Evolutionary conservation across 2,113 vertebrate genomes (phyloP).

Genomic region (Pimephales promelas): DNA sequence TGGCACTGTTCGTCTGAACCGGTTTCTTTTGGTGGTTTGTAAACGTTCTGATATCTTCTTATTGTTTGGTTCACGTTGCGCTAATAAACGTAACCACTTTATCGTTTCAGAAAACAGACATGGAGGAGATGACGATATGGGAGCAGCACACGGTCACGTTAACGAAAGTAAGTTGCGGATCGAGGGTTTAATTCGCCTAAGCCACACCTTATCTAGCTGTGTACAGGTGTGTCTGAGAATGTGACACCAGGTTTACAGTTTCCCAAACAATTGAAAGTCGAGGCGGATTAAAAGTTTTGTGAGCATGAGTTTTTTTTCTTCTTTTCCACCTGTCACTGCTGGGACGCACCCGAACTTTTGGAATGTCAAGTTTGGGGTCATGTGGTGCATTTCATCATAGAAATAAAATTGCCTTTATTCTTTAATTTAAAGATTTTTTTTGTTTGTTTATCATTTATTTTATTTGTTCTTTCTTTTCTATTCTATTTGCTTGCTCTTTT

Average conservation of each 20-base stretch:
- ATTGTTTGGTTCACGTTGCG: neutral
- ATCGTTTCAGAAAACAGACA: slow-evolving; percentile 73
- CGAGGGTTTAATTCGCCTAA: neutral
- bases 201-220: neutral
- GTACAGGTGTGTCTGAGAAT: slow-evolving; percentile 2
- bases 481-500: neutral
- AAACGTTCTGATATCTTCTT: neutral
- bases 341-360: slow-evolving; percentile 49
- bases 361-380: slow-evolving; percentile 42
- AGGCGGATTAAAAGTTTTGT: neutral
- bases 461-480: neutral
- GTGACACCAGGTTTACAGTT: slow-evolving; percentile 3
- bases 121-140: slow-evolving; percentile 97
- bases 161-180: slow-evolving; percentile 77
- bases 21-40: neutral
- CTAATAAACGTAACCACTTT: neutral
- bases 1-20: neutral
- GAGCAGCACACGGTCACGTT: slow-evolving; percentile 91
- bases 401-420: neutral
- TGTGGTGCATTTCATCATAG: slow-evolving; percentile 7
- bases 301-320: slow-evolving; percentile 9
- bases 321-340: slow-evolving; percentile 47
- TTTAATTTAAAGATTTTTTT: neutral
- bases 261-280: neutral
- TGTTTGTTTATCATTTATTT: neutral